Evolutionary conservation across 2,113 vertebrate species (phyloP).

Genomic region (Hepsetus odoe): DNA sequence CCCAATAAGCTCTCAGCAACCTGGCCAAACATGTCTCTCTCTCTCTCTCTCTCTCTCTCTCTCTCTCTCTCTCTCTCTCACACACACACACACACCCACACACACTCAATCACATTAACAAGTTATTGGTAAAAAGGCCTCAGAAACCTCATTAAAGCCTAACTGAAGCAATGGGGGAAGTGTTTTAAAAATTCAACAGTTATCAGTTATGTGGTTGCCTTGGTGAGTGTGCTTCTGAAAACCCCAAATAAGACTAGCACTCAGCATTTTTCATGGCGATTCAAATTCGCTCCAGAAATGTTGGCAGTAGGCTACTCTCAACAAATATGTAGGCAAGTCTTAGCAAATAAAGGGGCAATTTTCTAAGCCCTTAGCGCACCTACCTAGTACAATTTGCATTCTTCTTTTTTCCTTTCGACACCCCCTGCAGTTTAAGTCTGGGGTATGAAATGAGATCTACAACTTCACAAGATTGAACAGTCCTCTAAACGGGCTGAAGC

Average conservation of each 20-base stretch:
- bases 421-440: neutral
- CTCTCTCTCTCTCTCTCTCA: neutral
- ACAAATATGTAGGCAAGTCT: neutral
- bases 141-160: constrained; percentile 7
- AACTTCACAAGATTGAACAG: constrained; percentile 24
- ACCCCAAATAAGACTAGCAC: neutral
- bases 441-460: constrained; percentile 6
- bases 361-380: neutral
- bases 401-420: constrained; percentile 8
- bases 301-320: neutral
- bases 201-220: neutral
- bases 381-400: neutral
- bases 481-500: constrained; percentile 25
- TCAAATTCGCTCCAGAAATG: neutral
- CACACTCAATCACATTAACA: constrained; percentile 37
- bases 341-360: neutral
- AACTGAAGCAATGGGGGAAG: neutral
- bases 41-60: neutral
- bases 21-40: neutral
- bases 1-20: neutral
- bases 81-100: no score
- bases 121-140: constrained; percentile 20
- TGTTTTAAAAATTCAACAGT: neutral
- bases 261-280: neutral
- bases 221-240: neutral